These are phyloP conservation scores for Coleophora deauratella DNA, from an alignment of 2,888 invertebrate genomes.

Conservation along the genomic window DNA sequence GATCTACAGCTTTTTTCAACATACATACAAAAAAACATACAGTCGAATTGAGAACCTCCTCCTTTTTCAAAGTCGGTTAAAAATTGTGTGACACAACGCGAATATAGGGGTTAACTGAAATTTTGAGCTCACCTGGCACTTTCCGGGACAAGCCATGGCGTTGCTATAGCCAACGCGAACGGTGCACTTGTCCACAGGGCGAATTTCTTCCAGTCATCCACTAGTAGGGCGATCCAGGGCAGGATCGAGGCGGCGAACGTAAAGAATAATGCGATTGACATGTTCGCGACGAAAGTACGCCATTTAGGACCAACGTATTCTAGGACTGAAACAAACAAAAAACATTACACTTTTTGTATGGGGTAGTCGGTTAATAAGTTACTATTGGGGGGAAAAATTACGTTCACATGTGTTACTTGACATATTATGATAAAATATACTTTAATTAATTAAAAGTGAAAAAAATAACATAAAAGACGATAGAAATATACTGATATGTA, in stretches of 20 bases:
- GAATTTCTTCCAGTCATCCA: constrained; percentile 86
- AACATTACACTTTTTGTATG: no score
- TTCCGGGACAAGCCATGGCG: constrained; percentile 87
- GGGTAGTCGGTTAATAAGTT: no score
- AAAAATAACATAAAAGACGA: no score
- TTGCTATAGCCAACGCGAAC: constrained; percentile 78
- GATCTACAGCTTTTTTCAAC: no score
- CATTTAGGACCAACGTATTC: constrained; percentile 94
- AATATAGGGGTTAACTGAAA: constrained; percentile 17
- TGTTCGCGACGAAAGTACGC: constrained; percentile 92
- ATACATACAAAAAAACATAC: no score
- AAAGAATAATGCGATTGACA: constrained; percentile 93
- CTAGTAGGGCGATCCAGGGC: constrained; percentile 88
- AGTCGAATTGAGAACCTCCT: no score
- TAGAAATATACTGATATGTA: no score
- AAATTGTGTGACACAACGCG: constrained; percentile 75
- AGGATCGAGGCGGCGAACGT: constrained; percentile 84
- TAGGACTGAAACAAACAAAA: constrained; percentile 73
- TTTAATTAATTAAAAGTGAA: no score
- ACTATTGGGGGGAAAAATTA: no score
- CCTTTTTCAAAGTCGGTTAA: no score
- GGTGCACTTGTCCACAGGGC: constrained; percentile 88
- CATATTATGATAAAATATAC: no score
- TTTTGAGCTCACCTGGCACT: constrained; percentile 79
- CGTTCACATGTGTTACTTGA: no score